A percentile compares a stretch with the other conserved stretches of the same genome.
Evolutionary conservation across 2,888 invertebrate genomes (phyloP).

Genomic region (Drosophila testacea): DNA sequence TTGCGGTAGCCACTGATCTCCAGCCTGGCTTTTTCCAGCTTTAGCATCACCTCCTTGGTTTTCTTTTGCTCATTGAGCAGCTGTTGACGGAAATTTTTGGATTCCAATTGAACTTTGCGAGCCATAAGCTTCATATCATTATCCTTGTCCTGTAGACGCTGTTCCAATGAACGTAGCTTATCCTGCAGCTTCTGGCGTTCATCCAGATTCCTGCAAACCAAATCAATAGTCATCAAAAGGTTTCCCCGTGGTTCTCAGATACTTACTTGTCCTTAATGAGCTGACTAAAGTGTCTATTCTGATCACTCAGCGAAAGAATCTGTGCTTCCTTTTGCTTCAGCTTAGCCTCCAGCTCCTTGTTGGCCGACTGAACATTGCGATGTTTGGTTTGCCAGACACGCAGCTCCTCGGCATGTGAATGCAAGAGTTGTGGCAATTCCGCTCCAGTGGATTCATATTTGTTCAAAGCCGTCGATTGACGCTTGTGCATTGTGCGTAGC

Average conservation of each 20-base stretch:
- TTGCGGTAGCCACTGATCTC: slow-evolving; percentile 83
- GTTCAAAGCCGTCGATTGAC: slow-evolving; percentile 91
- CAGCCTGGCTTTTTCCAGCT: slow-evolving; percentile 86
- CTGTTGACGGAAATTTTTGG: slow-evolving; percentile 90
- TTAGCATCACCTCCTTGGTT: slow-evolving; percentile 89
- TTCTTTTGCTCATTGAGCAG: slow-evolving; percentile 89
- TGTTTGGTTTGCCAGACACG: slow-evolving; percentile 89
- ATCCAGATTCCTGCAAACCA: slow-evolving; percentile 87
- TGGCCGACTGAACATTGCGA: slow-evolving; percentile 88
- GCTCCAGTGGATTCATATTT: slow-evolving; percentile 92
- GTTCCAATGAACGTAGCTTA: slow-evolving; percentile 87
- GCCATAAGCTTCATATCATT: slow-evolving; percentile 89
- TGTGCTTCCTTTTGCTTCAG: slow-evolving; percentile 90
- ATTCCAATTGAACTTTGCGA: slow-evolving; percentile 89
- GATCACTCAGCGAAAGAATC: slow-evolving; percentile 88
- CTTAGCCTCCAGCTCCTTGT: slow-evolving; percentile 88
- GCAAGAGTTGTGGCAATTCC: slow-evolving; percentile 90
- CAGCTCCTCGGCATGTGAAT: slow-evolving; percentile 92
- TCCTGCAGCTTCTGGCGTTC: slow-evolving; percentile 91
- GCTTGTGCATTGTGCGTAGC: slow-evolving; percentile 91
- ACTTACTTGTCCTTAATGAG: slow-evolving; percentile 89
- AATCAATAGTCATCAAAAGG: neutral
- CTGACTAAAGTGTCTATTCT: slow-evolving; percentile 89
- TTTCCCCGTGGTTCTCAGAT: neutral
- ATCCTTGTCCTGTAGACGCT: slow-evolving; percentile 87